phyloP scores from a whole-genome alignment of 2,113 vertebrate species.

The Xenopus borealis region DNA sequence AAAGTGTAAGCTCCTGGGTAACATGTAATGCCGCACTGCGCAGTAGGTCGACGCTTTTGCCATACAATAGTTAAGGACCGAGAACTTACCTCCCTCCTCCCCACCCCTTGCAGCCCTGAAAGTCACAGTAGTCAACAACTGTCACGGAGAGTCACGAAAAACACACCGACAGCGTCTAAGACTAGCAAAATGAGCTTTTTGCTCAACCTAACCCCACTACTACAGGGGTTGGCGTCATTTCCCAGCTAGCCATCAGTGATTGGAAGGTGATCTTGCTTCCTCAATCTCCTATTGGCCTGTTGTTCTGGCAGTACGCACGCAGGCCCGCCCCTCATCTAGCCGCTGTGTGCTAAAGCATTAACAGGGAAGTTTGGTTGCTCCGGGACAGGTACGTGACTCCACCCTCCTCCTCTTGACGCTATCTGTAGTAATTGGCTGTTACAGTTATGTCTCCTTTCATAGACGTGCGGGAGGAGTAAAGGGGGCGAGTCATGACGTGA shows the following conservation, averaged over 20 bases:
- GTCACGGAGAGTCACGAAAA: background rate
- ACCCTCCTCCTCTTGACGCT: background rate
- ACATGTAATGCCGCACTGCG: background rate
- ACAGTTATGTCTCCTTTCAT: slow-evolving; percentile 16
- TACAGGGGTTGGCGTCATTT: background rate
- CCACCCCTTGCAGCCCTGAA: background rate
- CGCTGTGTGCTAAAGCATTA: background rate
- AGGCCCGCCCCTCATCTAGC: background rate
- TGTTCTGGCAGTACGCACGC: background rate
- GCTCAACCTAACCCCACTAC: slow-evolving; percentile 4
- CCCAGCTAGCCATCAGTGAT: background rate
- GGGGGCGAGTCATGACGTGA: slow-evolving; percentile 2
- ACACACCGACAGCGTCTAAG: background rate
- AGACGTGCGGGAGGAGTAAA: background rate
- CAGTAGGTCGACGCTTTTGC: background rate
- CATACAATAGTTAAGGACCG: background rate
- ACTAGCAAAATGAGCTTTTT: background rate
- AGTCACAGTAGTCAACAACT: background rate
- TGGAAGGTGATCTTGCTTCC: background rate
- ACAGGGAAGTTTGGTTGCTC: slow-evolving; percentile 7
- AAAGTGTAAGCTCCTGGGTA: background rate
- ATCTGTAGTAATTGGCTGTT: background rate
- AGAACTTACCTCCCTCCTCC: slow-evolving; percentile 28
- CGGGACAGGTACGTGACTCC: background rate
- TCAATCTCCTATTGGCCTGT: background rate